Evolutionary conservation across 35 echinoderm and acorn worm genomes (phyloP).

Genomic region (Lytechinus pictus): DNA sequence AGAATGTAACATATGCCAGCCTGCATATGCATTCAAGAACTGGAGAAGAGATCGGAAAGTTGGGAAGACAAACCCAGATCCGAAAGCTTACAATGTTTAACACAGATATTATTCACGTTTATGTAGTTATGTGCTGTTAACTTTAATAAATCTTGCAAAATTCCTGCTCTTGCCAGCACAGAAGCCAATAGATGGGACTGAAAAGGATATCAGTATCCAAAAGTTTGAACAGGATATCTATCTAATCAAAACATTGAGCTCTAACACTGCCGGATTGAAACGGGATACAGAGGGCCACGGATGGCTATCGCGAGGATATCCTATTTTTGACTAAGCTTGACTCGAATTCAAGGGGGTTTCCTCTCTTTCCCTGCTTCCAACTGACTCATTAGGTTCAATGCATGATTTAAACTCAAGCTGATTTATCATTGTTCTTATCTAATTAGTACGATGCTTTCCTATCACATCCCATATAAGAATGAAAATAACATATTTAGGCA

Average conservation of each 20-base stretch:
- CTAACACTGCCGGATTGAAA: not conserved
- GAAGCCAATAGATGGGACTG: not conserved
- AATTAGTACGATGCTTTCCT: too few species aligned
- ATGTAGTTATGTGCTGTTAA: not conserved
- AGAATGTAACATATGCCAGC: too few species aligned
- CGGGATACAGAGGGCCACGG: not conserved
- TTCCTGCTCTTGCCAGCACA: not conserved
- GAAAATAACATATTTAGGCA: too few species aligned
- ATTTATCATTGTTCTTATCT: too few species aligned
- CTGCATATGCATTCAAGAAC: not conserved
- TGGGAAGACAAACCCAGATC: not conserved
- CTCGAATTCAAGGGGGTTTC: not conserved
- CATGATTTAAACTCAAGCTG: not conserved
- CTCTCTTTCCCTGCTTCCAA: not conserved
- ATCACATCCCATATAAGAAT: too few species aligned
- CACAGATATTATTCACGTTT: not conserved
- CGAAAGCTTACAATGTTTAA: not conserved
- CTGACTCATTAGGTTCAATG: not conserved
- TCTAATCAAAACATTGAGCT: not conserved
- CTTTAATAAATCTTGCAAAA: not conserved
- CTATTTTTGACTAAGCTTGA: not conserved
- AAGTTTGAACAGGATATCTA: not conserved
- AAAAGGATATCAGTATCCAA: not conserved
- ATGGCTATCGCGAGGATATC: slow-evolving; percentile 9
- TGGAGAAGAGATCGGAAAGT: not conserved